Evolutionary conservation across 2,113 vertebrate species (phyloP).

Genomic region (Cepphus grylle): DNA sequence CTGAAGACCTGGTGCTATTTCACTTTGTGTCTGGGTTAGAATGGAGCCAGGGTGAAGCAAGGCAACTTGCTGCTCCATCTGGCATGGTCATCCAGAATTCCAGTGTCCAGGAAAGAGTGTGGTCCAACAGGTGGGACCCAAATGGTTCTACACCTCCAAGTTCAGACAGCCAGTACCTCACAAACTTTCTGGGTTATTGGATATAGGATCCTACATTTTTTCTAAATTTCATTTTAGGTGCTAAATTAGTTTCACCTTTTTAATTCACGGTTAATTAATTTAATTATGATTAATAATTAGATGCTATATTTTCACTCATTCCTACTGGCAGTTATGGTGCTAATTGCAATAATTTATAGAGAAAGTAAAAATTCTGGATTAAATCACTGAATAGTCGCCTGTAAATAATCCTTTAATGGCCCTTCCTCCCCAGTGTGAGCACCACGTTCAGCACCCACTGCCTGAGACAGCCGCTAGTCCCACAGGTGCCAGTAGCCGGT

Average conservation of each 20-base stretch:
- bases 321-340: background rate
- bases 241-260: background rate
- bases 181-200: background rate
- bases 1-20: background rate
- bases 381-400: background rate
- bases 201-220: background rate
- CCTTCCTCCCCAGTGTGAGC: background rate
- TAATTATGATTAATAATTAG: background rate
- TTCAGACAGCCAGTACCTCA: background rate
- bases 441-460: rapidly evolving
- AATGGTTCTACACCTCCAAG: background rate
- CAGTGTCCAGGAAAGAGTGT: background rate
- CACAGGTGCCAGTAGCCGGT: background rate
- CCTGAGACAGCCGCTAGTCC: background rate
- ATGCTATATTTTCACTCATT: constrained; percentile 14
- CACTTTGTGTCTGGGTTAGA: background rate
- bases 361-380: background rate
- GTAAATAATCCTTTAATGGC: background rate
- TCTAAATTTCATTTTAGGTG: background rate
- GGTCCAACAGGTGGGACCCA: background rate
- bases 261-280: background rate
- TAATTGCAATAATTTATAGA: constrained; percentile 24
- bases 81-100: background rate
- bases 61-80: background rate
- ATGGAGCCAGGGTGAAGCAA: background rate